phyloP scores from a whole-genome alignment of 1,140 invertebrate genomes.

The Stenopsyche tienmushanensis region DNA sequence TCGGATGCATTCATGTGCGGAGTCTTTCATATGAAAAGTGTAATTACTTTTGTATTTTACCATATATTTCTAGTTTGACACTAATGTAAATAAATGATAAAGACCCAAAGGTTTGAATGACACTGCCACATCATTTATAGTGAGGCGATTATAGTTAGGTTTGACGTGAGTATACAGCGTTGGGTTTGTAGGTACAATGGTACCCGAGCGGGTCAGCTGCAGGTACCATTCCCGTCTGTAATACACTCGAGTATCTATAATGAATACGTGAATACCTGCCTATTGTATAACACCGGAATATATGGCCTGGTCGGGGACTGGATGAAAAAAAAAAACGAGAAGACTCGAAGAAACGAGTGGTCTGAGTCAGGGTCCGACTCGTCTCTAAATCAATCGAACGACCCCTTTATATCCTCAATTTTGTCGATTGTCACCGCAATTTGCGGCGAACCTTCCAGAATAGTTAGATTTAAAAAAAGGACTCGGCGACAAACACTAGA shows the following conservation, averaged over 20 bases:
- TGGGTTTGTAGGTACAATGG: conserved; percentile 9
- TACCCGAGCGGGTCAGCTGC: conserved; percentile 10
- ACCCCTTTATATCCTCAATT: conserved; percentile 16
- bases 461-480: too few species aligned
- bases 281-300: conserved; percentile 34
- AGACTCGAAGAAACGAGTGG: background rate
- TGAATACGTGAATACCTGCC: conserved; percentile 37
- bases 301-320: background rate
- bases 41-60: too few species aligned
- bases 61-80: too few species aligned
- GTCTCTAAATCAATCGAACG: conserved; percentile 18
- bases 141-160: conserved; percentile 28
- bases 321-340: conserved; percentile 9
- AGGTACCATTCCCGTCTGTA: conserved; percentile 17
- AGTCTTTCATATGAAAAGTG: too few species aligned
- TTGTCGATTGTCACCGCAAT: conserved; percentile 22
- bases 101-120: conserved; percentile 20
- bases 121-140: conserved; percentile 25
- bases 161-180: conserved; percentile 28
- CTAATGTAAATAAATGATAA: too few species aligned
- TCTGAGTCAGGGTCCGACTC: background rate
- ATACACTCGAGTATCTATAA: conserved; percentile 34
- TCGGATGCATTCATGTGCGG: too few species aligned
- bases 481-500: too few species aligned
- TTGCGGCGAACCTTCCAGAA: background rate